Base-by-base conservation (phyloP, 2,888 invertebrate genomes). In the Elysia crispata region DNA sequence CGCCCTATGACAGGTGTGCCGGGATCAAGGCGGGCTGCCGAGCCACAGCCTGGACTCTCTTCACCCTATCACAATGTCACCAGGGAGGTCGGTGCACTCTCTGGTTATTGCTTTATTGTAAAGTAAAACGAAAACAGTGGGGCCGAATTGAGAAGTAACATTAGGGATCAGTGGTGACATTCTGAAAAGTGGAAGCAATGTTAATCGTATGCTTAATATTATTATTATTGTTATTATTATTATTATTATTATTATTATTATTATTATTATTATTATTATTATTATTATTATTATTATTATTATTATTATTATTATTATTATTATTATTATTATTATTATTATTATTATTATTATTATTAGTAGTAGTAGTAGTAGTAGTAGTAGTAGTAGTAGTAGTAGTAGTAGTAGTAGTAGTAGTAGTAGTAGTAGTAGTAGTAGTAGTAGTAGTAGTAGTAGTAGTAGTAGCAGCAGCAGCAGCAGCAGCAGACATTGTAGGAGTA, bases 1-100 rank as follows among this genome's bases (percentile, higher is more conserved):
- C 80, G 0, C 80, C 80, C 0, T 30, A 80, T 28, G 80, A 80
- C 70, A 25, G 80, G 28, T 57, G 25, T 13, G 28, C 67, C 15
- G 80, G 80, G 0, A 30, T 80, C 0, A 76, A 60, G 25, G 57
- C 69, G 20, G 80, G 80, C 13, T 60, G 76, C 33, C 41, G 49
- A 13, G 50, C 73, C 18, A 50, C 76, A 23, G 67, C 54, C 30
- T 80, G 80, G 80, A 5, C 69, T 25, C 69, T 76, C 41, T 66
- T 67, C 18, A 62, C 69, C 18, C 67, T 80, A 60, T 67, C 75
- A 31, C 6, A 33, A 1, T 30, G 23, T 50, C 69, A 3, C 41
- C 41, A 41, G 41, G 41, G 41, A 41, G 41, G 41, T 41, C 3
- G 5, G 41, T 41, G 41, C 41, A 41, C 41, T 11, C 11, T 11